These are phyloP conservation scores for Nesogale talazaci DNA, from an alignment of 2,113 vertebrate genomes.

Conservation along the genomic window DNA sequence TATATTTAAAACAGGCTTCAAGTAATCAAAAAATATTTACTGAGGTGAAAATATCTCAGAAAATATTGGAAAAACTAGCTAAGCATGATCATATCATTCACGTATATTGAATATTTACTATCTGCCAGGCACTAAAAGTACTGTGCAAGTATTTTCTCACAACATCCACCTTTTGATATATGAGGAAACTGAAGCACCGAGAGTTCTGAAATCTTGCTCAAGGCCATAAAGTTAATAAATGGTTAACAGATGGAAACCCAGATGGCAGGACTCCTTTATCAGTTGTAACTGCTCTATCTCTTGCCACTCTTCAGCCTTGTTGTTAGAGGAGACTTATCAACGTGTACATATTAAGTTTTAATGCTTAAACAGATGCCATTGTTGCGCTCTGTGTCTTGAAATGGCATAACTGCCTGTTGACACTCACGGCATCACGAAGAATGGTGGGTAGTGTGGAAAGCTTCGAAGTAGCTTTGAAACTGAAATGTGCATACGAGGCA, in stretches of 20 bases:
- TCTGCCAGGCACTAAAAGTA: background rate
- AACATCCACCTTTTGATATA: background rate
- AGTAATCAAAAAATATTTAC: background rate
- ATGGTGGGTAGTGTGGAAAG: too few species aligned
- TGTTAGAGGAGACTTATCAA: too few species aligned
- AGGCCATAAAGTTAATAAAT: background rate
- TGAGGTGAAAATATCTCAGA: slow-evolving; percentile 32
- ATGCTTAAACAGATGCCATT: background rate
- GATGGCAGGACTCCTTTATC: background rate
- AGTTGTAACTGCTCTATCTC: background rate
- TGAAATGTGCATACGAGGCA: background rate
- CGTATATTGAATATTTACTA: background rate
- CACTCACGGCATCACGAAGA: too few species aligned
- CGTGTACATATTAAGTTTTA: background rate
- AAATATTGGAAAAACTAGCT: background rate
- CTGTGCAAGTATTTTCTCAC: background rate
- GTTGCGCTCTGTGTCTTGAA: too few species aligned
- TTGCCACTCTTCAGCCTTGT: background rate
- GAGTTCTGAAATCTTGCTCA: background rate
- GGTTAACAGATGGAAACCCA: background rate
- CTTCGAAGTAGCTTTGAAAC: background rate
- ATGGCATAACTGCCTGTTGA: too few species aligned
- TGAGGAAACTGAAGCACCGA: background rate
- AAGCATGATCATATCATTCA: background rate
- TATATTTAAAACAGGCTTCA: slow-evolving; percentile 35